Base-by-base conservation (phyloP, 1,140 invertebrate genomes). In the Physella acuta region DNA sequence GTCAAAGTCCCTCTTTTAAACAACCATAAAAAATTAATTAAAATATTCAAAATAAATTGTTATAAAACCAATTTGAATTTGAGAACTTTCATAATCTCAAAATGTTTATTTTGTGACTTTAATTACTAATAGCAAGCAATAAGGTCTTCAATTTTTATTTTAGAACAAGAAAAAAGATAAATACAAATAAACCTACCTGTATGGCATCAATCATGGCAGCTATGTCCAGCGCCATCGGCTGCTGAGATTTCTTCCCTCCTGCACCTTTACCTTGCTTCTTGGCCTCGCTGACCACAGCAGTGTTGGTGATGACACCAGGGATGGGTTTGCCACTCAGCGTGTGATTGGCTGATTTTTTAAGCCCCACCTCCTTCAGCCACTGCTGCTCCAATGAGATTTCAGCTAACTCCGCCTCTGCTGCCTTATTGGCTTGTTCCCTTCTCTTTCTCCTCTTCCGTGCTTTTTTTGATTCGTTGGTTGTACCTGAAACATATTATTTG, bases 381-480 rank as follows among this genome's bases (percentile, higher is more conserved):
- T 82, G 76, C 68, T 82, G 80, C 67, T 84, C 82, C 26, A 82
- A 70, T 8, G 74, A 74, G 30, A 84, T 84, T 67, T 84, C 82
- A 0, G 79, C 78, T 60, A 82, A 72, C 70, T 84, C 82, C 17
- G 78, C 76, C 58, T 81, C 80, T 3, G 81, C 82, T 1, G 80
- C 82, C 39, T 75, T 72, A 51, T 83, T 78, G n/a, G 80, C 76
- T 52, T 77, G 66, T 58, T 81, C 79, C 30, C 73, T 71, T 8
- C 81, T 72, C 65, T 81, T 84, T 28, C 75, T 59, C 24, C 80
- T 61, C 65, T 79, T 79, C 30, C 81, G 65, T 16, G 79, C 74
- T 51, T 62, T 73, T 55, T 77, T 78, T 30, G 66, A 70, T 58
- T 72, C 71, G 1, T 30, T 31, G 16, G 33, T 55, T 26, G 59